Conservation (phyloP, 1,140 invertebrate genomes). For the Eriocheir sinensis region DNA sequence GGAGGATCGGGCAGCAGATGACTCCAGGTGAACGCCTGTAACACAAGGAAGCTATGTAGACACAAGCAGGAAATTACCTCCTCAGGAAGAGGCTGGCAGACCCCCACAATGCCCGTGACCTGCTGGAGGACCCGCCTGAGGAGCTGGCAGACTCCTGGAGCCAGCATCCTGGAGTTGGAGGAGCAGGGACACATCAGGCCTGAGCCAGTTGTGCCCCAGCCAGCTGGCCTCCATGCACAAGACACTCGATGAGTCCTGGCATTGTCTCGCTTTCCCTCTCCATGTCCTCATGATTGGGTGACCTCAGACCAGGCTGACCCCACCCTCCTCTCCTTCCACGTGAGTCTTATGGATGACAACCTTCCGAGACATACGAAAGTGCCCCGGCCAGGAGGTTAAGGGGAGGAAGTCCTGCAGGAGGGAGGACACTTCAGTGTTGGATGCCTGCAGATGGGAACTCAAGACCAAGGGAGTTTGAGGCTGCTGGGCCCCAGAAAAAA, state of each 20-base stretch:
- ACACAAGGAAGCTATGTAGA: constrained; percentile 75
- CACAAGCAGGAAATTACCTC: constrained; percentile 78
- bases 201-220: constrained; percentile 83
- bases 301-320: constrained; percentile 74
- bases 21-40: constrained; percentile 49
- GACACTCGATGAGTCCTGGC: constrained; percentile 85
- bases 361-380: constrained; percentile 71
- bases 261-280: constrained; percentile 84
- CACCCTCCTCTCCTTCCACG: constrained; percentile 61
- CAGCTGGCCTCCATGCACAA: constrained; percentile 83
- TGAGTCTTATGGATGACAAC: constrained; percentile 70
- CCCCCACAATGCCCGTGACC: constrained; percentile 86
- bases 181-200: constrained; percentile 80
- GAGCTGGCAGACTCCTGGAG: constrained; percentile 87
- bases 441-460: constrained; percentile 54
- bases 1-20: constrained; percentile 59
- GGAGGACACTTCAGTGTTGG: not conserved
- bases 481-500: constrained; percentile 59
- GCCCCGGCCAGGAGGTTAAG: not conserved
- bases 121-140: constrained; percentile 86
- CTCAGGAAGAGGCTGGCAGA: constrained; percentile 81
- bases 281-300: constrained; percentile 80
- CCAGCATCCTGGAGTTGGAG: constrained; percentile 87
- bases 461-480: constrained; percentile 68
- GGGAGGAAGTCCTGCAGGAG: not conserved